Evolutionary conservation across 2,888 invertebrate genomes (phyloP).

Genomic region (Tryphoninae sp.): DNA sequence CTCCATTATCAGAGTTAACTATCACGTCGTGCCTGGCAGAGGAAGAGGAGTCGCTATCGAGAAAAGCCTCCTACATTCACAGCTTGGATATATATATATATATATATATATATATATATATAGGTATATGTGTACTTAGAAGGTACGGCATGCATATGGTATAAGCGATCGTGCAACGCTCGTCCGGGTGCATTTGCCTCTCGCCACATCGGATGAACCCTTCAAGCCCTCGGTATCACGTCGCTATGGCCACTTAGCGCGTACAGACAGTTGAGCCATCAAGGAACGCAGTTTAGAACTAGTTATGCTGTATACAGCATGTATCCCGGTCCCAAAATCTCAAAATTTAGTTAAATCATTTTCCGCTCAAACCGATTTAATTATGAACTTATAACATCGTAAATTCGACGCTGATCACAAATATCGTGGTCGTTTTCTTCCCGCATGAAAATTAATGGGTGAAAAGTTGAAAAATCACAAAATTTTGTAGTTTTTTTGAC

Average conservation of each 20-base stretch:
- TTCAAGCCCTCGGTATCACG: conserved; percentile 28
- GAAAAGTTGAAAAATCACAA: too few species aligned
- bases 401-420: too few species aligned
- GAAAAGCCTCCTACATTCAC: conserved; percentile 40
- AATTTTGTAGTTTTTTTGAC: too few species aligned
- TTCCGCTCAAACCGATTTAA: too few species aligned
- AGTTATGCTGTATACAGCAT: conserved; percentile 28
- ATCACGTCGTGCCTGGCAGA: conserved; percentile 39
- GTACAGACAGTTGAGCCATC: conserved; percentile 38
- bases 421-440: too few species aligned
- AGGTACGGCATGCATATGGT: not conserved
- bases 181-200: conserved; percentile 19
- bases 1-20: conserved; percentile 53
- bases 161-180: conserved; percentile 43
- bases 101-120: not conserved
- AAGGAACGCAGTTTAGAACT: conserved; percentile 42
- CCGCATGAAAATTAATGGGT: too few species aligned
- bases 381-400: not conserved
- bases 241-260: conserved; percentile 57
- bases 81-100: not conserved
- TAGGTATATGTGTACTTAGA: not conserved
- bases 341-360: too few species aligned
- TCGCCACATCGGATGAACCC: conserved; percentile 41
- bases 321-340: too few species aligned
- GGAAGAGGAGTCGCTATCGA: conserved; percentile 53